Conservation (phyloP, 1,140 invertebrate genomes). For the Zaprionus tsacasi region DNA sequence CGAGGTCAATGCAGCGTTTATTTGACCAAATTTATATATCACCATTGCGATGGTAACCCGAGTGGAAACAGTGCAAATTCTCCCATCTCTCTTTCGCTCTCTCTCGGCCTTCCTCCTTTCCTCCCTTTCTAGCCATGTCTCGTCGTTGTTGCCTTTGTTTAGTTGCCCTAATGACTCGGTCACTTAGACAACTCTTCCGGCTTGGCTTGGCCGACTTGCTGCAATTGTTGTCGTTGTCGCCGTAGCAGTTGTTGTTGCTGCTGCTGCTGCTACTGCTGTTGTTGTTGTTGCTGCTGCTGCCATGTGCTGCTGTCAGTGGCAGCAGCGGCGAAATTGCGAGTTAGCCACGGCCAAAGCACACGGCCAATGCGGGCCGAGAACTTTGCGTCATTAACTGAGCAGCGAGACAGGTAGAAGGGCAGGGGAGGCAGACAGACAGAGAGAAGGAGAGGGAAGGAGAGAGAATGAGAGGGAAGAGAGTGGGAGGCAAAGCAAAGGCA, state of each 20-base stretch:
- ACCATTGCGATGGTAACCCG: background rate
- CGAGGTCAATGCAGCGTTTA: conserved; percentile 10
- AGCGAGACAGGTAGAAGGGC: conserved; percentile 3
- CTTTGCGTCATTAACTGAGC: conserved; percentile 64
- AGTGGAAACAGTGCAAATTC: background rate
- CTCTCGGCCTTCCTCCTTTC: background rate
- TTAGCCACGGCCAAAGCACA: conserved; percentile 53
- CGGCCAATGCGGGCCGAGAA: conserved; percentile 51
- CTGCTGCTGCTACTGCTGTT: conserved; percentile 28
- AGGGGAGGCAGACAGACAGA: conserved; percentile 6
- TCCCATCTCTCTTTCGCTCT: background rate
- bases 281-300: conserved; percentile 16
- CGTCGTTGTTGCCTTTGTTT: conserved; percentile 20
- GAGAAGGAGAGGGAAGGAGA: background rate
- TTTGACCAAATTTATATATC: conserved; percentile 9
- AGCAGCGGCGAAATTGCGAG: conserved; percentile 49
- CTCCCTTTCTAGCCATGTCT: background rate
- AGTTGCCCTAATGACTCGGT: conserved; percentile 54
- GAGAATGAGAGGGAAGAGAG: background rate
- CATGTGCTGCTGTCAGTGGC: conserved; percentile 59
- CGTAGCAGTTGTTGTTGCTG: conserved; percentile 36
- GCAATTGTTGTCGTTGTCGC: conserved; percentile 29
- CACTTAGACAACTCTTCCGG: conserved; percentile 28
- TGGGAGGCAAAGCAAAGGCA: background rate
- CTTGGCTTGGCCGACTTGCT: conserved; percentile 29